Conservation (phyloP, 2,113 vertebrate genomes). For the Eupsittula cactorum region DNA sequence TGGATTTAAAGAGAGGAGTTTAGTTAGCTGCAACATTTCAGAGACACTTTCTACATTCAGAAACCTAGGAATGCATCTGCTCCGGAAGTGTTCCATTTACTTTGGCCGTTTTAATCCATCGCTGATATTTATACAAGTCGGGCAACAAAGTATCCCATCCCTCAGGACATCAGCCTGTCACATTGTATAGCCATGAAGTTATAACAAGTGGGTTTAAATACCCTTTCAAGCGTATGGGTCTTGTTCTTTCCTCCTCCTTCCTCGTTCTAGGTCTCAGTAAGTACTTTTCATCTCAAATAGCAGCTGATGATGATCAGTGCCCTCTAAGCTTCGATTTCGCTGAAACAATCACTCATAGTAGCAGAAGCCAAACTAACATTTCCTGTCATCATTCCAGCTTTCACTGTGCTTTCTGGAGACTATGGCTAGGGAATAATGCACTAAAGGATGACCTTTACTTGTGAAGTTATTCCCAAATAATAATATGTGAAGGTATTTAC, state of each 20-base stretch:
- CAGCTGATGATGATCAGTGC: neutral
- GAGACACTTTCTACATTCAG: neutral
- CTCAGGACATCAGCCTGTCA: neutral
- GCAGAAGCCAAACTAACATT: neutral
- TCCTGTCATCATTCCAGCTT: neutral
- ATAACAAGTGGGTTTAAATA: neutral
- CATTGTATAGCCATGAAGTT: neutral
- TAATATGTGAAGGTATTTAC: neutral
- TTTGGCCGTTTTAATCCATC: neutral
- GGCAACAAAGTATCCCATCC: neutral
- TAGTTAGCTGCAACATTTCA: conserved; percentile 29
- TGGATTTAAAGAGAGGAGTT: conserved; percentile 69
- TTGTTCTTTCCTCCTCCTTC: neutral
- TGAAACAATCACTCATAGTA: neutral
- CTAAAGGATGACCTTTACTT: neutral
- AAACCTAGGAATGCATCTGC: neutral
- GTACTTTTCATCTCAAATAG: neutral
- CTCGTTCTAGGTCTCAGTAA: neutral
- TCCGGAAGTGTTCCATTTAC: neutral
- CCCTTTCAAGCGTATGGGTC: neutral
- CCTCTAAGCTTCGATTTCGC: neutral
- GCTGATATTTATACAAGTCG: neutral
- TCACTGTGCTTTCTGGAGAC: neutral
- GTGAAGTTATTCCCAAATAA: neutral
- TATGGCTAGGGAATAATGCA: neutral